A percentile compares a stretch with the other conserved stretches of the same genome.
Evolutionary conservation across 2,888 invertebrate genomes (phyloP).

Genomic region (Parnassius apollo): DNA sequence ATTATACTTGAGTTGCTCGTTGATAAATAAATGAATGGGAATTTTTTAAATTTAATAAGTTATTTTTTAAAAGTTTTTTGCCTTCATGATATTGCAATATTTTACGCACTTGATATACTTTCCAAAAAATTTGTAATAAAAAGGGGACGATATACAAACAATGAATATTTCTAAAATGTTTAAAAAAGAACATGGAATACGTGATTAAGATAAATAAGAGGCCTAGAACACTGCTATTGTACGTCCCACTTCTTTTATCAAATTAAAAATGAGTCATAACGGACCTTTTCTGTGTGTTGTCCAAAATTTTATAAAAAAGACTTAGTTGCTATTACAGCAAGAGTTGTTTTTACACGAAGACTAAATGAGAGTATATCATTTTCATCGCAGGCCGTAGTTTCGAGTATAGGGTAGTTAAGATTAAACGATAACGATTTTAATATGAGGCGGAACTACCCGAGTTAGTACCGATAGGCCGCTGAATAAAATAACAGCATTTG

Average conservation of each 20-base stretch:
- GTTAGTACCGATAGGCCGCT: slow-evolving; percentile 52
- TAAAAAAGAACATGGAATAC: neutral
- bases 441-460: slow-evolving; percentile 74
- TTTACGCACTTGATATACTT: too few species aligned
- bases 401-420: slow-evolving; percentile 77
- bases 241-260: slow-evolving; percentile 65
- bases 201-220: slow-evolving; percentile 32
- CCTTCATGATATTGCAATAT: too few species aligned
- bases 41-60: too few species aligned
- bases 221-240: slow-evolving; percentile 43
- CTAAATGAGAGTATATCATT: slow-evolving; percentile 67
- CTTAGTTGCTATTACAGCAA: slow-evolving; percentile 41
- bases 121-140: too few species aligned
- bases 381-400: slow-evolving; percentile 71
- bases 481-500: slow-evolving; percentile 66
- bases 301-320: slow-evolving; percentile 33
- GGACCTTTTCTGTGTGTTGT: slow-evolving; percentile 28
- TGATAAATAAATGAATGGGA: too few species aligned
- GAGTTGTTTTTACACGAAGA: slow-evolving; percentile 45
- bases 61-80: too few species aligned
- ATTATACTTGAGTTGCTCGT: too few species aligned
- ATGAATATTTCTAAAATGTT: neutral
- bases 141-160: too few species aligned
- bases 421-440: slow-evolving; percentile 75
- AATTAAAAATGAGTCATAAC: slow-evolving; percentile 76